Percentiles rank a stretch among this genome's conserved stretches.
Evolutionary conservation across 2,888 invertebrate species (phyloP).

Genomic region (Lissocephala sabroskyi): DNA sequence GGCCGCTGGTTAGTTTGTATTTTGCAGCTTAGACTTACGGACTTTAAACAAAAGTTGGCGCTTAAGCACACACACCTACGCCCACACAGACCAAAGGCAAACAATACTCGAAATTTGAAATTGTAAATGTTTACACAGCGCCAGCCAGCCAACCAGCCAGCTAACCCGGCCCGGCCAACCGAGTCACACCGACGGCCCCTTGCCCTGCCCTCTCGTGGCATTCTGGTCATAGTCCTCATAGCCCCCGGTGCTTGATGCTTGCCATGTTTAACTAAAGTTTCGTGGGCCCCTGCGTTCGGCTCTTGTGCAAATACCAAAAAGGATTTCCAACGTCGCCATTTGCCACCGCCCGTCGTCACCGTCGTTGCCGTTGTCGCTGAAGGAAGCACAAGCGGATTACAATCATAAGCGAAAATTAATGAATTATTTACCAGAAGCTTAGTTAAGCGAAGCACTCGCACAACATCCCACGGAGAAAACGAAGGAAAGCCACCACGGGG

Average conservation of each 20-base stretch:
- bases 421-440: slow-evolving; percentile 67
- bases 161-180: not conserved
- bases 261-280: slow-evolving; percentile 55
- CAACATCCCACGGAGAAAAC: too few relatives aligned
- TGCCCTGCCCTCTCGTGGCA: not conserved
- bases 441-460: slow-evolving; percentile 37
- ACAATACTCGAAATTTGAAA: slow-evolving; percentile 57
- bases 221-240: too few relatives aligned
- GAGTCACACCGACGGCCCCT: not conserved
- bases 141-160: slow-evolving; percentile 22
- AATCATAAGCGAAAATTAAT: slow-evolving; percentile 67
- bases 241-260: too few relatives aligned
- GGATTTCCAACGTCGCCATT: slow-evolving; percentile 36
- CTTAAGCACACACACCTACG: slow-evolving; percentile 7
- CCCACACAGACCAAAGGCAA: slow-evolving; percentile 28
- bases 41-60: slow-evolving; percentile 39
- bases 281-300: slow-evolving; percentile 15
- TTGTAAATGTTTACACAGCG: slow-evolving; percentile 57
- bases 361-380: slow-evolving; percentile 19
- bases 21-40: slow-evolving; percentile 37
- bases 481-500: too few relatives aligned
- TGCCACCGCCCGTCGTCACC: slow-evolving; percentile 16
- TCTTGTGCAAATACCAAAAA: slow-evolving; percentile 51
- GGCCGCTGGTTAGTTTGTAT: slow-evolving; percentile 18
- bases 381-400: slow-evolving; percentile 60